Evolutionary conservation across 30 jellyfish, hydroid and myxozoan species (phyloP).

Genomic region (Aurelia aurita complex sp. Pacific): DNA sequence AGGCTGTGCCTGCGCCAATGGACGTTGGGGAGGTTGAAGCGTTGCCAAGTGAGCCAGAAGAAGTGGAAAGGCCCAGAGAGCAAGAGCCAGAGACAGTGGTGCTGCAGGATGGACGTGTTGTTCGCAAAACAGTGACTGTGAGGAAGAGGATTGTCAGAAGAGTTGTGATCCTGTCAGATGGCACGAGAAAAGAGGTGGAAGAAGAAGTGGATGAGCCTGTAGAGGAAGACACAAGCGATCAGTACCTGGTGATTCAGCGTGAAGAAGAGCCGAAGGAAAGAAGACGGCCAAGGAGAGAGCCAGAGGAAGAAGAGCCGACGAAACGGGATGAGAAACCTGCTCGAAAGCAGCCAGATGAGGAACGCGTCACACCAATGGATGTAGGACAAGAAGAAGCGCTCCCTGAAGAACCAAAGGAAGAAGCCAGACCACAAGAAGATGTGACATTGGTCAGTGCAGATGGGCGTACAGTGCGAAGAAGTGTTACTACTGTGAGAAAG

Average conservation of each 20-base stretch:
- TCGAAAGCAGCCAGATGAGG: conserved; percentile 11
- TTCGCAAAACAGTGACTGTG: conserved; percentile 53
- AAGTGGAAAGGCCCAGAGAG: neutral
- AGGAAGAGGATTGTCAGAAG: conserved; percentile 70
- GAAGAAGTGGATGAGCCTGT: conserved; percentile 55
- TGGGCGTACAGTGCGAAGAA: conserved; percentile 65
- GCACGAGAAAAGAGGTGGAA: conserved; percentile 63
- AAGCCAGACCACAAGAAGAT: neutral
- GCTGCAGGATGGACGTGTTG: conserved; percentile 60
- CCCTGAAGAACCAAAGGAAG: conserved; percentile 5
- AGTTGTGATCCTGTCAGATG: conserved; percentile 62
- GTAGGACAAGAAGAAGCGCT: conserved; percentile 53
- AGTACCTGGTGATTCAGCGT: conserved; percentile 14
- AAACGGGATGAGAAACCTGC: neutral
- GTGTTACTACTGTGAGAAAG: conserved; percentile 63
- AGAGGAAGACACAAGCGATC: conserved; percentile 1
- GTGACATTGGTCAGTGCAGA: conserved; percentile 33
- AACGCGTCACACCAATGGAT: conserved; percentile 12
- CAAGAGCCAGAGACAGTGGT: conserved; percentile 32
- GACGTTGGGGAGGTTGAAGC: too few species aligned
- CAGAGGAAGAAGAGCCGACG: conserved; percentile 5
- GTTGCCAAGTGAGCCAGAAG: neutral
- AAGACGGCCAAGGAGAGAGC: conserved; percentile 13
- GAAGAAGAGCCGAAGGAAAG: conserved; percentile 16
- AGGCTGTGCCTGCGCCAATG: conserved; percentile 16